Base-by-base conservation (phyloP, 2,113 vertebrate species). In the Fregetta grallaria region DNA sequence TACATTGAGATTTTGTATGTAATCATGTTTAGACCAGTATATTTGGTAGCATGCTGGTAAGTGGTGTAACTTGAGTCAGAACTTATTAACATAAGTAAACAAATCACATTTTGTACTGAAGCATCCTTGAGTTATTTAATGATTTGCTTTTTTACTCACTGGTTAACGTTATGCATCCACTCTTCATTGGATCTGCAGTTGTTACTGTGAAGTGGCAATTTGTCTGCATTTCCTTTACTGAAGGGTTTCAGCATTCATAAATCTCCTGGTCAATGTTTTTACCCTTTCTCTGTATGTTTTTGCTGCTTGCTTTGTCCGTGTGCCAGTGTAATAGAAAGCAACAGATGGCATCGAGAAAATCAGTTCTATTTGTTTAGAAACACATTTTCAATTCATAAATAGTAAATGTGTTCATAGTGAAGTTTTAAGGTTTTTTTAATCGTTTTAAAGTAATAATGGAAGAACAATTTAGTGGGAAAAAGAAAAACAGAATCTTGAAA, bases 321-420 rank as follows among this genome's bases (percentile, higher is more conserved):
- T 94, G 91, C 96, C 91, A 95, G 3, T 62, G 84, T 18, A 82
- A 50, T 3, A 70, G 78, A 87, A 76, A 79, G 81, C 55, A 91
- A 73, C 94, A 97, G 85, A 86, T 95, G 91, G 95, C 13, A 56
- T 61, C 8, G 10, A 73, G 76, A 94, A 93, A 93, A 93, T 82
- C 16, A 63, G 11, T 86, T 78, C 80, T 72, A 44, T 88, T 95
- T 95, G 94, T 97, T 97, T 95, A 93, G 91, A 94, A 95, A 96
- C 90, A 97, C 27, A 52, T 84, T 78, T 95, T 92, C 52, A 55
- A 58, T 91, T 88, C 44, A 50, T 65, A 97, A 95, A 88, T 55
- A 92, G 61, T 83, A 78, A 93, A 93, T 84, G 45, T 81, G 63
- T 45, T 96, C 72, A 26, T 32, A 71, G 29, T 18, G 59, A 74